Percentiles rank a stretch among this genome's conserved stretches.
Evolutionary conservation across 2,888 invertebrate species (phyloP).

Genomic region (Synanthedon myopaeformis): DNA sequence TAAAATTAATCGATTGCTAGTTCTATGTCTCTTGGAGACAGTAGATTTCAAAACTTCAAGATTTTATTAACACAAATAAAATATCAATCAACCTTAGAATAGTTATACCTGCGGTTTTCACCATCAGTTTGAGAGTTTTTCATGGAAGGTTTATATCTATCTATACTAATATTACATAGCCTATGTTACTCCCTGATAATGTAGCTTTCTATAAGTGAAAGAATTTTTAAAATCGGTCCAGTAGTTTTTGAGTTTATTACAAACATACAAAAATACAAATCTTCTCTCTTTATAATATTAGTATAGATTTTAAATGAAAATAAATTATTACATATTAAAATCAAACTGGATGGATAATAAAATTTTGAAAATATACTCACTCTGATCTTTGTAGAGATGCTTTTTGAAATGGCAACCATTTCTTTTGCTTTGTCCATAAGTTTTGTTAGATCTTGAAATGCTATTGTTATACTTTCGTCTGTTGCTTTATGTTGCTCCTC

Average conservation of each 20-base stretch:
- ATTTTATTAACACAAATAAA: no score
- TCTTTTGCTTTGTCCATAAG: slow-evolving; percentile 97
- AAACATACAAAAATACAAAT: no score
- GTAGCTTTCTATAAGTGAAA: no score
- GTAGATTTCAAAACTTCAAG: not conserved
- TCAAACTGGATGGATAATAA: not conserved
- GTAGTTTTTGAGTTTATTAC: no score
- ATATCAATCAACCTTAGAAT: no score
- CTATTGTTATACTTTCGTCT: slow-evolving; percentile 90
- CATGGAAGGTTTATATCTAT: no score
- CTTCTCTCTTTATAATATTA: no score
- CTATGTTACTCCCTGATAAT: no score
- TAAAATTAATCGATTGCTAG: not conserved
- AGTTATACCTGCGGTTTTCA: no score
- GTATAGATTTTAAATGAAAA: not conserved
- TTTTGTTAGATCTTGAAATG: slow-evolving; percentile 95
- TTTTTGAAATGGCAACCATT: slow-evolving; percentile 94
- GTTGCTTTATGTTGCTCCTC: slow-evolving; percentile 92
- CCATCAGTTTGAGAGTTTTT: no score
- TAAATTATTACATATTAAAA: not conserved
- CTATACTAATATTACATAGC: no score
- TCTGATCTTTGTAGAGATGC: slow-evolving; percentile 91
- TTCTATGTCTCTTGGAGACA: not conserved
- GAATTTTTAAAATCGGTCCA: no score
- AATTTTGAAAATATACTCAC: slow-evolving; percentile 35